Base-by-base conservation (phyloP, 37 sponge, comb jelly and placozoan genomes). In the Geodia barretti region DNA sequence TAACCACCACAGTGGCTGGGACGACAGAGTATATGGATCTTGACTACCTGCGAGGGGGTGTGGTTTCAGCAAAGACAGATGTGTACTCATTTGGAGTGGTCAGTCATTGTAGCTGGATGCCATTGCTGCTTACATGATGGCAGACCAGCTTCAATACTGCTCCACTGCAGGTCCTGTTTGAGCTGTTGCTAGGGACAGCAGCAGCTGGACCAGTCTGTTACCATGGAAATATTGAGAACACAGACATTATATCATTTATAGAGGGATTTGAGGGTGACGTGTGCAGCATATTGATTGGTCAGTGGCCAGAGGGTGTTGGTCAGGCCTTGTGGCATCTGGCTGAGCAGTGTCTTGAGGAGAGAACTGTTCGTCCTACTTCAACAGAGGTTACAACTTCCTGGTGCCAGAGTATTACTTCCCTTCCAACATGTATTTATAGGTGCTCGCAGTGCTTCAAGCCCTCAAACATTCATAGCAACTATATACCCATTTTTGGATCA, bases 61-160 rank as follows among this genome's bases (percentile, higher is more conserved):
- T 83, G 32, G 47, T 78, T 1, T 62, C 83, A 28, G 78, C 83
- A 5, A 47, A 47, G 14, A 73, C 84, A 4, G 89, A 88, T 58
- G 67, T 83, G 23, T 88, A 83, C 64, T 65, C 89, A 30, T 64
- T 88, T 73, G 89, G 89, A 76, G 89, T 88, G 89, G 80, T 79
- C 3, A 41, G 80, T 68, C n/a, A n/a, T n/a, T n/a, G n/a, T n/a
- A n/a, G n/a, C n/a, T n/a, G n/a, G n/a, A n/a, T n/a, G n/a, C n/a
- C n/a, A n/a, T n/a, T n/a, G n/a, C n/a, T 59, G 20, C 60, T 59
- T 20, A 59, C 60, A 59, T 21, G 60, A 20, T 14, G 14, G 20
- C 20, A 20, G 60, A 59, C 20, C 60, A 68, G 60, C 20, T 59
- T 59, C 60, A 59, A 20, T 47, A 47, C 7, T 47, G 54, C 54